These are phyloP conservation scores for Prionchulus punctatus DNA, from an alignment of 2,888 invertebrate genomes.

Conservation along the genomic window DNA sequence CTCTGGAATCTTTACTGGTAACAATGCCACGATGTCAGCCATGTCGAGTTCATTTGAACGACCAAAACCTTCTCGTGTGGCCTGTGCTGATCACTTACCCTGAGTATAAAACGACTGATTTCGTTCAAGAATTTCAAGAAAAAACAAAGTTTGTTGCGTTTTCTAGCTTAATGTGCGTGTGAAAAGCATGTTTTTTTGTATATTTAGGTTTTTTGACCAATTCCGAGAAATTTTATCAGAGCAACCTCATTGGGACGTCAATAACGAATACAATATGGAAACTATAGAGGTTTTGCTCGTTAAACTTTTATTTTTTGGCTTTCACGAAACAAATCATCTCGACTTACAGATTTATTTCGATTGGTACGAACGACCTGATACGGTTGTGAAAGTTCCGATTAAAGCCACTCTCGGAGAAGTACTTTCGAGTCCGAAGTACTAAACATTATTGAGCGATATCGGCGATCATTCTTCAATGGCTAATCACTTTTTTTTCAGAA, in stretches of 20 bases:
- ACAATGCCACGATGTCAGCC: too few species aligned
- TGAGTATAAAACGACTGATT: conserved; percentile 65
- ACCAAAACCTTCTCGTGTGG: too few species aligned
- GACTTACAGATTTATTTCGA: neutral
- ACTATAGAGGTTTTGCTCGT: neutral
- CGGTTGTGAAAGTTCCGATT: neutral
- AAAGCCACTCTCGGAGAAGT: neutral
- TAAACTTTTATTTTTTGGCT: too few species aligned
- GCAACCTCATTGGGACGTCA: neutral
- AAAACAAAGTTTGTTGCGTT: conserved; percentile 5
- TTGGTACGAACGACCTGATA: neutral
- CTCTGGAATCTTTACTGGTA: too few species aligned
- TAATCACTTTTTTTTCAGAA: too few species aligned
- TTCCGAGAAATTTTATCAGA: neutral
- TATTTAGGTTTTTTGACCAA: neutral
- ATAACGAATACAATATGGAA: neutral
- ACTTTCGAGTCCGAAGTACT: neutral
- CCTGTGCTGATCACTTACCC: conserved; percentile 76
- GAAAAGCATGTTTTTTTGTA: too few species aligned
- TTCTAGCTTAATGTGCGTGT: too few species aligned
- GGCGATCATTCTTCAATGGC: too few species aligned
- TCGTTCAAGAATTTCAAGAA: conserved; percentile 53
- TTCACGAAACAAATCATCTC: neutral
- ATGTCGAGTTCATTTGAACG: too few species aligned
- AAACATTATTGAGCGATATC: too few species aligned